A percentile compares a stretch with the other conserved stretches of the same genome.
Evolutionary conservation across 1,140 invertebrate species (phyloP).

Genomic region (Grapholita molesta): DNA sequence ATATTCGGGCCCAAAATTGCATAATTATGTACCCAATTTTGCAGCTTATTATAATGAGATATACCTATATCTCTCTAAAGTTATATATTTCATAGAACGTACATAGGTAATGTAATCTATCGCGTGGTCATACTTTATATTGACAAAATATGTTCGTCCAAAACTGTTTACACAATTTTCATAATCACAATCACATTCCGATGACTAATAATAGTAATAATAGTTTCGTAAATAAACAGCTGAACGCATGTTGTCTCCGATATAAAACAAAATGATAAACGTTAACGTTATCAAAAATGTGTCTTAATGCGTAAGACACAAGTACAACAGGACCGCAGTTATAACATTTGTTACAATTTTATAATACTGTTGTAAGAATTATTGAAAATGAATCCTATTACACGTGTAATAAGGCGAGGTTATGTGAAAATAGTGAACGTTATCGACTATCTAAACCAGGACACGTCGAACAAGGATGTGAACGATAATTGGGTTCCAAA

Average conservation of each 20-base stretch:
- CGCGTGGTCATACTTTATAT: neutral
- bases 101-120: neutral
- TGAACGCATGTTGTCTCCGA: neutral
- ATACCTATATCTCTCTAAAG: too few relatives aligned
- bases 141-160: neutral
- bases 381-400: neutral
- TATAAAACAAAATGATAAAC: neutral
- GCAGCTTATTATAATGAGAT: too few relatives aligned
- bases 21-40: too few relatives aligned
- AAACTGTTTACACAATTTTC: neutral
- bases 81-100: neutral
- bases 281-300: neutral
- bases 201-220: too few relatives aligned
- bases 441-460: neutral
- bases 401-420: neutral
- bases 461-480: neutral
- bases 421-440: neutral
- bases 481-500: neutral
- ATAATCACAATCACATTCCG: neutral
- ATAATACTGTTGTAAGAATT: neutral
- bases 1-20: too few relatives aligned
- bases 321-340: neutral
- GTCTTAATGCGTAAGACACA: neutral
- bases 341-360: neutral
- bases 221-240: neutral